Evolutionary conservation across 2,888 invertebrate genomes (phyloP).

Genomic region (Pristionchus entomophagus): DNA sequence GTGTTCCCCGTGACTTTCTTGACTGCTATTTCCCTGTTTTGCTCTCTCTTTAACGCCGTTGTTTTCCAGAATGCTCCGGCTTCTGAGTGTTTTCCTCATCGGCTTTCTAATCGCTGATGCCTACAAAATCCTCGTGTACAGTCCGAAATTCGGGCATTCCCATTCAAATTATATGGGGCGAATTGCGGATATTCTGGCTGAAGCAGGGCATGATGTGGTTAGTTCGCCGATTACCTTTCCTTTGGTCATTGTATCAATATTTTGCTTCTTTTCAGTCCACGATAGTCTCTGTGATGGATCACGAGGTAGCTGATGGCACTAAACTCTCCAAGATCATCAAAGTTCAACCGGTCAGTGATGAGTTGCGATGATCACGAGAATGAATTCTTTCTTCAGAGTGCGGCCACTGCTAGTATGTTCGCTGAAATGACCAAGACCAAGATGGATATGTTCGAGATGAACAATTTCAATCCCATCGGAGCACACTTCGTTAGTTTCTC

Average conservation of each 20-base stretch:
- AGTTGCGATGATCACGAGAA: background rate
- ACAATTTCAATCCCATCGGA: constrained; percentile 17
- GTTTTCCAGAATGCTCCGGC: background rate
- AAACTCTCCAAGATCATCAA: background rate
- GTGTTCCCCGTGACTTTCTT: too few species aligned
- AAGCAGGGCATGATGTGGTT: constrained; percentile 50
- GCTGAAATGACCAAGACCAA: background rate
- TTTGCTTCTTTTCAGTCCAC: background rate
- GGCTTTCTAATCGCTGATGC: background rate
- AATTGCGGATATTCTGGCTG: constrained; percentile 51
- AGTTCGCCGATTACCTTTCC: background rate
- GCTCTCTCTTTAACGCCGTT: background rate
- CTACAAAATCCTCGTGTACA: constrained; percentile 50
- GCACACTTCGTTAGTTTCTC: background rate
- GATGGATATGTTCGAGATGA: background rate
- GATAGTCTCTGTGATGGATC: background rate
- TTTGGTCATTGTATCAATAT: too few species aligned
- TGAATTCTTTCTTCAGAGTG: background rate
- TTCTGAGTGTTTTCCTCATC: background rate
- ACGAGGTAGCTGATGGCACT: background rate
- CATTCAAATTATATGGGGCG: constrained; percentile 50
- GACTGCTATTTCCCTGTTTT: too few species aligned
- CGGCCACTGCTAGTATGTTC: background rate
- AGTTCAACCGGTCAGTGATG: background rate
- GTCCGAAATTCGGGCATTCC: constrained; percentile 51